phyloP scores from a whole-genome alignment of 2,888 invertebrate species.

The Monochamus alternatus region DNA sequence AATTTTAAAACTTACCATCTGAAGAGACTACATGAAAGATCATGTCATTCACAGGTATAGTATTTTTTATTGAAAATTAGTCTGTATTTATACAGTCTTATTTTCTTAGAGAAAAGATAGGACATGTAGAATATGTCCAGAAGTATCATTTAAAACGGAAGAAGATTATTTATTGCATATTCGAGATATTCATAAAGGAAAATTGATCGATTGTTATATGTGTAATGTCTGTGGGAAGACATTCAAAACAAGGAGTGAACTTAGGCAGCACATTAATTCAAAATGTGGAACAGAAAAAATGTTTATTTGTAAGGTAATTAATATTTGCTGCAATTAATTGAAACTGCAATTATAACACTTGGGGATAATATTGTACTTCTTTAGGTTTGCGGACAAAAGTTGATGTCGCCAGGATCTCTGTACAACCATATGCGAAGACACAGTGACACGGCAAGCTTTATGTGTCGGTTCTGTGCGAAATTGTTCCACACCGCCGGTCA shows the following conservation, averaged over 20 bases:
- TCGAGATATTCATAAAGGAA: conserved; percentile 67
- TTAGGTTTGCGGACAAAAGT: conserved; percentile 61
- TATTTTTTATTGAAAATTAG: background rate
- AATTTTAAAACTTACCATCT: conserved; percentile 36
- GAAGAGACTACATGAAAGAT: conserved; percentile 38
- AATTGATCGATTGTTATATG: conserved; percentile 59
- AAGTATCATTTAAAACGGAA: conserved; percentile 63
- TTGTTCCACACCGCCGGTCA: conserved; percentile 64
- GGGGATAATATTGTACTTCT: conserved; percentile 30
- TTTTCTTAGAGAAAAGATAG: conserved; percentile 42
- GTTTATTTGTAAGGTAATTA: conserved; percentile 66
- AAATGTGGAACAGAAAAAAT: conserved; percentile 70
- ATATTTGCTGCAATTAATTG: no score
- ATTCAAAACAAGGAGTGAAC: conserved; percentile 68
- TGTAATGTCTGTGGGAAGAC: conserved; percentile 71
- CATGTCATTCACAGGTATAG: conserved; percentile 42
- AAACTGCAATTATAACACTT: background rate
- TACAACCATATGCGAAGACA: conserved; percentile 65
- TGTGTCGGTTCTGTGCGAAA: conserved; percentile 67
- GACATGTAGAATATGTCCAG: conserved; percentile 58
- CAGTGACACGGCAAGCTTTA: conserved; percentile 59
- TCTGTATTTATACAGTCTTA: background rate
- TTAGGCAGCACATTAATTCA: conserved; percentile 65
- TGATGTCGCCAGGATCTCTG: conserved; percentile 65
- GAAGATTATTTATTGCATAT: conserved; percentile 68